Conservation (phyloP, 2,113 vertebrate genomes). For the Phrynocephalus versicolor region DNA sequence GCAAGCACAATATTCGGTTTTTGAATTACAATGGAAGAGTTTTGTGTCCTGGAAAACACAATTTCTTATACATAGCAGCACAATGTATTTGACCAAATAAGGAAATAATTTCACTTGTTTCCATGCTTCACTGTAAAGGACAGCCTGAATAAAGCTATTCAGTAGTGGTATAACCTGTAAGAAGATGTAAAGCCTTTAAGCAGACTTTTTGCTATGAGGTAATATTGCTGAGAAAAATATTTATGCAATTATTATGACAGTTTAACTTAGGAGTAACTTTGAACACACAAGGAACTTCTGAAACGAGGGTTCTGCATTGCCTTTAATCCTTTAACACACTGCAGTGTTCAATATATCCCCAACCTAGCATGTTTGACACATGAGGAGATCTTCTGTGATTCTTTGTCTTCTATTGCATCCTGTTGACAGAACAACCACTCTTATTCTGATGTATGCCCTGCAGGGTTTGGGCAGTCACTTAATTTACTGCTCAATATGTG, state of each 20-base stretch:
- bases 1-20: background rate
- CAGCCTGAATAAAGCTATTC: background rate
- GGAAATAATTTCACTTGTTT: conserved; percentile 27
- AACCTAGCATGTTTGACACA: background rate
- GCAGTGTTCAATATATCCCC: background rate
- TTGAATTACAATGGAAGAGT: background rate
- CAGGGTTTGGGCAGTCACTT: conserved; percentile 13
- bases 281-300: background rate
- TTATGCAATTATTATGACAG: background rate
- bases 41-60: conserved; percentile 10
- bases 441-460: background rate
- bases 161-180: background rate
- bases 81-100: conserved; percentile 25
- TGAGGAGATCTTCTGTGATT: background rate
- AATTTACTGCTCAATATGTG: conserved; percentile 8
- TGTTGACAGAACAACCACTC: conserved; percentile 14
- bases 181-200: background rate
- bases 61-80: conserved; percentile 17
- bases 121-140: conserved; percentile 22
- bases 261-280: background rate
- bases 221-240: background rate
- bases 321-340: background rate
- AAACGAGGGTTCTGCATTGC: background rate
- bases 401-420: background rate
- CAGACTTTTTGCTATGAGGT: background rate